phyloP scores from a whole-genome alignment of 2,888 invertebrate genomes.

The Stegophylla sp. region DNA sequence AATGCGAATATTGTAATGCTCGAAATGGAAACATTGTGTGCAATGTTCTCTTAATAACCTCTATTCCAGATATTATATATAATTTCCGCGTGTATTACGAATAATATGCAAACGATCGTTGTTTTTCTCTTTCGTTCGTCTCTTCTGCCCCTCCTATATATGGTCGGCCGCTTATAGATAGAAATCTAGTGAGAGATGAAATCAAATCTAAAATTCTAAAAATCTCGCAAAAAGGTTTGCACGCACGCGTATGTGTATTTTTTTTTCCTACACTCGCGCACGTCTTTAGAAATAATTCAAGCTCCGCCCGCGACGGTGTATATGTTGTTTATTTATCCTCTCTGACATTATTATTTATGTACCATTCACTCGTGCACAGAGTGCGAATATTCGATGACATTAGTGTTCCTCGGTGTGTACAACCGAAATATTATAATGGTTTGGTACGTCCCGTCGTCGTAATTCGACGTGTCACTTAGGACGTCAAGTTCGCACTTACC shows the following conservation, averaged over 20 bases:
- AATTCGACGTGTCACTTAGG: background rate
- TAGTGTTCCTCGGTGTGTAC: background rate
- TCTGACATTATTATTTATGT: constrained; percentile 12
- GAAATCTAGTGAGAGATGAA: too few relatives aligned
- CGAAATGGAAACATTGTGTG: background rate
- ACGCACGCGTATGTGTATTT: too few relatives aligned
- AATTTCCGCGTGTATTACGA: background rate
- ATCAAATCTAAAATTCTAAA: constrained; percentile 27
- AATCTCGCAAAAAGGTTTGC: background rate
- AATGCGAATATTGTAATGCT: constrained; percentile 14
- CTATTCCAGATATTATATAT: background rate
- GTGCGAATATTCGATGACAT: background rate
- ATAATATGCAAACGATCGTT: constrained; percentile 3
- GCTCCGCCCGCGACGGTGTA: constrained; percentile 1
- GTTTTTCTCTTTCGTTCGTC: background rate
- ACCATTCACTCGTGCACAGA: constrained; percentile 22
- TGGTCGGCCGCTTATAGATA: too few relatives aligned
- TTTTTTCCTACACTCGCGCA: background rate
- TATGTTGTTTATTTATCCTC: background rate
- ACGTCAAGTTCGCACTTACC: background rate
- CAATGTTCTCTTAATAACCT: constrained; percentile 24
- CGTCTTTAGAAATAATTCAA: constrained; percentile 13
- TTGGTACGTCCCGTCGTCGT: background rate
- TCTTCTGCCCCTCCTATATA: background rate
- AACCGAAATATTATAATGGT: background rate